Conservation (phyloP, 2,113 vertebrate genomes). For the Apaloderma vittatum region DNA sequence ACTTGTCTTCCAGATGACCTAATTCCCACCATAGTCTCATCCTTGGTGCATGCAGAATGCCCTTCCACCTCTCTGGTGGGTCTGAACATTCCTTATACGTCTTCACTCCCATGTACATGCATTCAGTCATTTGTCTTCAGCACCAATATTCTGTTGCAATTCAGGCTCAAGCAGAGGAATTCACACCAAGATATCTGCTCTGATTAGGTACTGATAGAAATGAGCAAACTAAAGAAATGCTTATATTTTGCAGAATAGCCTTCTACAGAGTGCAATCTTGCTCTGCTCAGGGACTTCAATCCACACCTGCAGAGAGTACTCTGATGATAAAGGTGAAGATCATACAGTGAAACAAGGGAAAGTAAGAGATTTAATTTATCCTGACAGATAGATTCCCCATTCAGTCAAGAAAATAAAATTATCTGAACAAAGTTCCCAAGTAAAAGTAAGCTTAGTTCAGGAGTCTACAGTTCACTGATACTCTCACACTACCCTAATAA, state of each 20-base stretch:
- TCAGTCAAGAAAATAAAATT: not conserved
- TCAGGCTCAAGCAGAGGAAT: not conserved
- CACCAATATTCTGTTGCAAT: not conserved
- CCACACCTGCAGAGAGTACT: not conserved
- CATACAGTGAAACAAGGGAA: not conserved
- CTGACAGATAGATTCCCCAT: not conserved
- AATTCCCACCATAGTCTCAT: rapidly evolving
- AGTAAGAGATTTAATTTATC: not conserved
- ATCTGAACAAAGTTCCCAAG: not conserved
- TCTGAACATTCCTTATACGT: not conserved
- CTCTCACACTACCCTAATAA: not conserved
- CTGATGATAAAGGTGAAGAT: not conserved
- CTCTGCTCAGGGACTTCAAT: not conserved
- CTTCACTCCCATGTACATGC: not conserved
- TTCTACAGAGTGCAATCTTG: not conserved
- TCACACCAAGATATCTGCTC: not conserved
- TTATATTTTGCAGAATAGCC: not conserved
- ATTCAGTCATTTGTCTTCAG: rapidly evolving
- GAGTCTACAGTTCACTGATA: not conserved
- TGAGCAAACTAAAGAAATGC: not conserved
- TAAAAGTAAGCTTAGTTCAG: not conserved
- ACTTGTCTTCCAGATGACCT: not conserved
- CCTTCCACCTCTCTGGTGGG: not conserved
- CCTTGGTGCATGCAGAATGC: not conserved
- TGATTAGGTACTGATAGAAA: not conserved